phyloP scores from a whole-genome alignment of 2,888 invertebrate genomes.

The Catocala nupta region DNA sequence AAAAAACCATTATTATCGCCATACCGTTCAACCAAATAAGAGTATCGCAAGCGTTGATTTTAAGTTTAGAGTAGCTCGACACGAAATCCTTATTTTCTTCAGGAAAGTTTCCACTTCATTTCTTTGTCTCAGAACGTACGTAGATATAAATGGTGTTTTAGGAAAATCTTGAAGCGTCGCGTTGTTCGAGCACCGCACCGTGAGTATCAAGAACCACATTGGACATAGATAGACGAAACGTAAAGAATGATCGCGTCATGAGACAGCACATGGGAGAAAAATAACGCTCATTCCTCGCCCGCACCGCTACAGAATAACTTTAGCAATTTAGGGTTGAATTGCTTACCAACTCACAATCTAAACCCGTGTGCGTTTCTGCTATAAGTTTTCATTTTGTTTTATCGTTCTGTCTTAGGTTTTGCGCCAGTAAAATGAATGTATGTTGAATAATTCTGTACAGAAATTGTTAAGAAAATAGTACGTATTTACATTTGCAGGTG shows the following conservation, averaged over 20 bases:
- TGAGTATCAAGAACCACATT: constrained; percentile 33
- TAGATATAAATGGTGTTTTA: constrained; percentile 31
- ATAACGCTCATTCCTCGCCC: constrained; percentile 64
- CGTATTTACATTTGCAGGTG: too few species aligned
- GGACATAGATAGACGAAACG: constrained; percentile 72
- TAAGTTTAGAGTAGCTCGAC: too few species aligned
- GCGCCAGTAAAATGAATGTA: not conserved
- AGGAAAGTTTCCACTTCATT: constrained; percentile 39
- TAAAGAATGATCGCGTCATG: constrained; percentile 84
- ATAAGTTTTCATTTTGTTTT: constrained; percentile 24
- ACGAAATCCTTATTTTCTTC: constrained; percentile 6
- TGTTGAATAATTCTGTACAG: too few species aligned
- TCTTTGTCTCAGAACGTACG: constrained; percentile 30
- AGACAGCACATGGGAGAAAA: constrained; percentile 78
- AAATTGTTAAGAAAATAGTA: too few species aligned
- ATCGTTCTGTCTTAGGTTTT: constrained; percentile 6
- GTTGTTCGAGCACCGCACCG: constrained; percentile 36
- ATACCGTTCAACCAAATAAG: too few species aligned
- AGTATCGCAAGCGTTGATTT: too few species aligned
- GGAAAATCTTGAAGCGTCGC: constrained; percentile 47
- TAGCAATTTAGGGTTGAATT: constrained; percentile 72
- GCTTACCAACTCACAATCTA: constrained; percentile 38
- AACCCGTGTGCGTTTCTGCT: constrained; percentile 15
- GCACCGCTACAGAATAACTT: constrained; percentile 59
- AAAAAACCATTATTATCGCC: too few species aligned